Evolutionary conservation across 2,888 invertebrate species (phyloP).

Genomic region (Metopia argyrocephala): DNA sequence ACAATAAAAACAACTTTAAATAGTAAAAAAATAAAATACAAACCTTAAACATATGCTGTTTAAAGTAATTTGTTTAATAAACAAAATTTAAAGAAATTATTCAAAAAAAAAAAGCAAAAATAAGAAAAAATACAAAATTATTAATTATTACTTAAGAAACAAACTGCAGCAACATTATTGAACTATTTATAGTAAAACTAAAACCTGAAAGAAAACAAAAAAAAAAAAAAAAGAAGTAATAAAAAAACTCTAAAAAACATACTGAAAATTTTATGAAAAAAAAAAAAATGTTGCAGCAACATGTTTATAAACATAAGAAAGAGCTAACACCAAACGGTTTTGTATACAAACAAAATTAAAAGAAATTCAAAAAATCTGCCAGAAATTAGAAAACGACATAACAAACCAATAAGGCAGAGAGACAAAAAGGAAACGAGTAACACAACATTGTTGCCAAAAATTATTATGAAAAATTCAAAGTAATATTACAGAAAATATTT

Average conservation of each 20-base stretch:
- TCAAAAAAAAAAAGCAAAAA: conserved; percentile 16
- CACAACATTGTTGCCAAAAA: too few relatives aligned
- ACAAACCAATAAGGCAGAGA: too few relatives aligned
- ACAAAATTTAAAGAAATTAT: conserved; percentile 42
- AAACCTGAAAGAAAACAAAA: conserved; percentile 4
- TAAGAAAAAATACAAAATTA: conserved; percentile 15
- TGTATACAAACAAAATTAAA: too few relatives aligned
- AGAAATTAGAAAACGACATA: too few relatives aligned
- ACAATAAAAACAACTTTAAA: too few relatives aligned
- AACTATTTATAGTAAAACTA: conserved; percentile 33
- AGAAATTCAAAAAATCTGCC: too few relatives aligned
- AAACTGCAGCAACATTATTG: conserved; percentile 50
- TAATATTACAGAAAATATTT: too few relatives aligned
- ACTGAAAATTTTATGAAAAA: conserved; percentile 20
- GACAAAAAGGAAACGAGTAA: too few relatives aligned
- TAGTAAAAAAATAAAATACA: conserved; percentile 56
- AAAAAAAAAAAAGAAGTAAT: conserved; percentile 26
- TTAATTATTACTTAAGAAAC: conserved; percentile 30
- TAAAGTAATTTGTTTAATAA: conserved; percentile 30
- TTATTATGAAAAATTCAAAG: too few relatives aligned
- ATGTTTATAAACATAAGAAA: conserved; percentile 40
- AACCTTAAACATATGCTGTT: conserved; percentile 17
- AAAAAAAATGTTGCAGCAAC: conserved; percentile 45
- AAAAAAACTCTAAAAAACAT: conserved; percentile 24
- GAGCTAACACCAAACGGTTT: too few relatives aligned